phyloP scores from a whole-genome alignment of 1,140 invertebrate species.

The Coptotermes formosanus region DNA sequence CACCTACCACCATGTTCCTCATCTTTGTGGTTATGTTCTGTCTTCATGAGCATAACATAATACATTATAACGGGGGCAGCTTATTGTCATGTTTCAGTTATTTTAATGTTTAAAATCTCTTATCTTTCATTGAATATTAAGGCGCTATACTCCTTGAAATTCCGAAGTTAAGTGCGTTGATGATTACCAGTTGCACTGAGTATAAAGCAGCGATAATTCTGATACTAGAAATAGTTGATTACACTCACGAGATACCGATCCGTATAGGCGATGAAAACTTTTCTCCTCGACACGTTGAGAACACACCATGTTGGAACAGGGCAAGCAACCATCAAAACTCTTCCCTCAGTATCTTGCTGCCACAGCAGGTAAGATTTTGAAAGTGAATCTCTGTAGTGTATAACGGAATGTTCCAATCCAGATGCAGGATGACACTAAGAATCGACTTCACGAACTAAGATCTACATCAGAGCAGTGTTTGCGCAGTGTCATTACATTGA shows the following conservation, averaged over 20 bases:
- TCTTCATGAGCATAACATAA: no score
- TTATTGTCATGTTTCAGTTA: no score
- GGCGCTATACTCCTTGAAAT: not conserved
- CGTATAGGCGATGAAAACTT: not conserved
- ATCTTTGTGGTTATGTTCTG: no score
- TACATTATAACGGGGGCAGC: no score
- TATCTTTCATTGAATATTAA: not conserved
- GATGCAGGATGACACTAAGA: not conserved
- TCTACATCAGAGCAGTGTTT: no score
- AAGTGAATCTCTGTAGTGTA: not conserved
- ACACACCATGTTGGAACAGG: not conserved
- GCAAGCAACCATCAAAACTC: not conserved
- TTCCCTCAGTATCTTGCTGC: not conserved
- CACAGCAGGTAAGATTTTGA: not conserved
- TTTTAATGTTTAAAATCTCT: not conserved
- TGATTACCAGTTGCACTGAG: not conserved
- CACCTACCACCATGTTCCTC: no score
- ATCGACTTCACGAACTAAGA: no score
- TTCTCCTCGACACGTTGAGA: not conserved
- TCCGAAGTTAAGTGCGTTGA: not conserved
- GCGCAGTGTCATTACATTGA: no score
- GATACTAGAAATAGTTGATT: not conserved
- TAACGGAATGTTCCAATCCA: conserved; percentile 39
- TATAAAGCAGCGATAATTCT: not conserved
- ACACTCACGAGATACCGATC: not conserved